Percentiles rank a stretch among this genome's conserved stretches.
These are phyloP conservation scores for Sylvicola cinctus DNA, from an alignment of 2,888 invertebrate genomes.

Conservation along the genomic window DNA sequence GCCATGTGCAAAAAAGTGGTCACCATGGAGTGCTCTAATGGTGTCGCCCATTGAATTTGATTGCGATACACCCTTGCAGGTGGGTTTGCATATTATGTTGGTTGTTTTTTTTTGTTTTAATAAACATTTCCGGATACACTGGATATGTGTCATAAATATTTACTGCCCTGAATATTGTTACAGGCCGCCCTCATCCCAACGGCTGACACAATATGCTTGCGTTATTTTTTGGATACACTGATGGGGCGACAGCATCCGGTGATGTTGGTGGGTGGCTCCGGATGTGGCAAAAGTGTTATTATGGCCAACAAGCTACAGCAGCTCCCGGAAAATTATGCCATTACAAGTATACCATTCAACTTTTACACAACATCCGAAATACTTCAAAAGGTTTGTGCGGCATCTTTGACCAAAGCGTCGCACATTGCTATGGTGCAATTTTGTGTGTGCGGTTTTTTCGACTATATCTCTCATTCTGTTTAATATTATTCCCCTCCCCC, in stretches of 20 bases:
- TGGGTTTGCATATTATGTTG: too few relatives aligned
- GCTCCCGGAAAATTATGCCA: constrained; percentile 48
- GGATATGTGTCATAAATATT: too few relatives aligned
- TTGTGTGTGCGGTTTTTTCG: too few relatives aligned
- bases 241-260: constrained; percentile 61
- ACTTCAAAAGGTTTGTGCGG: constrained; percentile 45
- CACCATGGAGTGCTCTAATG: constrained; percentile 73
- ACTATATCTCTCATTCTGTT: too few relatives aligned
- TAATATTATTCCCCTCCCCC: too few relatives aligned
- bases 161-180: constrained; percentile 5
- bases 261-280: constrained; percentile 79
- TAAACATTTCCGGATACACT: too few relatives aligned
- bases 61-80: constrained; percentile 70
- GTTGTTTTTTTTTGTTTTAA: constrained; percentile 2
- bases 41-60: constrained; percentile 57
- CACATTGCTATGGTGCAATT: too few relatives aligned
- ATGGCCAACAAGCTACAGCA: constrained; percentile 52
- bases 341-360: constrained; percentile 77
- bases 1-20: constrained; percentile 59
- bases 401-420: too few relatives aligned
- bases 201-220: constrained; percentile 66
- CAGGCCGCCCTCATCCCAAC: constrained; percentile 72
- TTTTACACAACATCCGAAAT: constrained; percentile 86
- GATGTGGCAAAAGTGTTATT: constrained; percentile 82
- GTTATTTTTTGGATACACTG: constrained; percentile 73